phyloP scores from a whole-genome alignment of 1,140 invertebrate genomes.

The Conopomorpha cramerella region DNA sequence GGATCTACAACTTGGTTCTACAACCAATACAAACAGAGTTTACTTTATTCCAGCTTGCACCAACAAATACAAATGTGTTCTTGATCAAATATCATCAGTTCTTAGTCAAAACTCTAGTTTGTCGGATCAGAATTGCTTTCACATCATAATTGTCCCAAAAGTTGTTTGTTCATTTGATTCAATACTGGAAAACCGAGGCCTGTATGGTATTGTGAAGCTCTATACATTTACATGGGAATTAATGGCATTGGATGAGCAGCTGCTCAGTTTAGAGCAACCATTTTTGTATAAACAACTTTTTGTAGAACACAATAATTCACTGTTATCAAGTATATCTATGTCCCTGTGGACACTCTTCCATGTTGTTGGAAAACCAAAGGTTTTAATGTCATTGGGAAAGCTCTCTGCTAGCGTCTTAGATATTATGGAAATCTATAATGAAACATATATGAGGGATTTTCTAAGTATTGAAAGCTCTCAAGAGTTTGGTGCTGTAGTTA shows the following conservation, averaged over 20 bases:
- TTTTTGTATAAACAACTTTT: slow-evolving; percentile 77
- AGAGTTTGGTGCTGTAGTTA: slow-evolving; percentile 67
- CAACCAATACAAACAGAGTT: slow-evolving; percentile 66
- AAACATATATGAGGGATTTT: slow-evolving; percentile 49
- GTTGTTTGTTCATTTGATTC: slow-evolving; percentile 66
- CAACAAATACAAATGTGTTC: slow-evolving; percentile 73
- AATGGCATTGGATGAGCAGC: slow-evolving; percentile 81
- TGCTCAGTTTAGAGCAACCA: slow-evolving; percentile 87
- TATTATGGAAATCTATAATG: slow-evolving; percentile 62
- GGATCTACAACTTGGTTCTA: slow-evolving; percentile 69
- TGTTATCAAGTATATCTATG: slow-evolving; percentile 74
- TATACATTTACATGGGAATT: slow-evolving; percentile 84
- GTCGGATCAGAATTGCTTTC: slow-evolving; percentile 51
- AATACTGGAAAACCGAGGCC: slow-evolving; percentile 84
- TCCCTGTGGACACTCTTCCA: slow-evolving; percentile 79
- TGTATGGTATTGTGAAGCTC: slow-evolving; percentile 70
- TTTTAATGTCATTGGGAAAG: slow-evolving; percentile 76
- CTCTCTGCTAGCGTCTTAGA: slow-evolving; percentile 70
- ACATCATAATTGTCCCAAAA: slow-evolving; percentile 69
- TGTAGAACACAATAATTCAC: slow-evolving; percentile 75
- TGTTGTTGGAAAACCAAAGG: slow-evolving; percentile 75
- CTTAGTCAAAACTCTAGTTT: slow-evolving; percentile 37
- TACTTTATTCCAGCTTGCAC: slow-evolving; percentile 79
- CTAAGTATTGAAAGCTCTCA: slow-evolving; percentile 32
- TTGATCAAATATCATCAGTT: slow-evolving; percentile 73